A percentile compares a stretch with the other conserved stretches of the same genome.
Conservation (phyloP, 2,797 vertebrate genomes). For the Eospalax fontanierii region DNA sequence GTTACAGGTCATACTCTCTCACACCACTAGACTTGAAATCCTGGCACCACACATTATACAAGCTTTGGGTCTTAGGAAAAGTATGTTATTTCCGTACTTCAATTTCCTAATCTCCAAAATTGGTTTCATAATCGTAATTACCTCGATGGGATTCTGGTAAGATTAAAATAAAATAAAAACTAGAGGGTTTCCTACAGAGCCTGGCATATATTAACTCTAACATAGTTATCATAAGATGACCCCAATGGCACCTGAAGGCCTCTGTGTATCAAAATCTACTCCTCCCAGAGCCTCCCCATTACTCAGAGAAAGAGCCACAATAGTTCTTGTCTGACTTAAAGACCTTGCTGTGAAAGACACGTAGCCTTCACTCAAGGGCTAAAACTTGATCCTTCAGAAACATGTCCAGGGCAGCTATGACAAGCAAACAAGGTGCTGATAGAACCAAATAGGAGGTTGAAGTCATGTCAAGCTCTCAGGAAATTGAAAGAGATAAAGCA, state of each 20-base stretch:
- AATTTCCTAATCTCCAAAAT: no score
- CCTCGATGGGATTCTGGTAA: neutral
- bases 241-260: neutral
- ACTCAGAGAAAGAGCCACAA: neutral
- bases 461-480: neutral
- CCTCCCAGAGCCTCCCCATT: neutral
- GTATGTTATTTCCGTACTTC: neutral
- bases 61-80: neutral
- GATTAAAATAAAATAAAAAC: constrained; percentile 36
- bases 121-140: no score
- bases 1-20: neutral
- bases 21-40: neutral
- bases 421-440: constrained; percentile 4
- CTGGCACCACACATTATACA: neutral
- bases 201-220: neutral
- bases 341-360: constrained; percentile 11
- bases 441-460: neutral
- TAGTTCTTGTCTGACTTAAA: neutral
- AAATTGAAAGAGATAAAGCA: constrained; percentile 40
- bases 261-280: neutral
- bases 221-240: neutral
- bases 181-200: neutral
- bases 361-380: neutral
- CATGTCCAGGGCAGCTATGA: constrained; percentile 33
- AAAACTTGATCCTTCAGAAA: constrained; percentile 42